Evolutionary conservation across 2,888 invertebrate species (phyloP).

Genomic region (Ctenicera cuprea): DNA sequence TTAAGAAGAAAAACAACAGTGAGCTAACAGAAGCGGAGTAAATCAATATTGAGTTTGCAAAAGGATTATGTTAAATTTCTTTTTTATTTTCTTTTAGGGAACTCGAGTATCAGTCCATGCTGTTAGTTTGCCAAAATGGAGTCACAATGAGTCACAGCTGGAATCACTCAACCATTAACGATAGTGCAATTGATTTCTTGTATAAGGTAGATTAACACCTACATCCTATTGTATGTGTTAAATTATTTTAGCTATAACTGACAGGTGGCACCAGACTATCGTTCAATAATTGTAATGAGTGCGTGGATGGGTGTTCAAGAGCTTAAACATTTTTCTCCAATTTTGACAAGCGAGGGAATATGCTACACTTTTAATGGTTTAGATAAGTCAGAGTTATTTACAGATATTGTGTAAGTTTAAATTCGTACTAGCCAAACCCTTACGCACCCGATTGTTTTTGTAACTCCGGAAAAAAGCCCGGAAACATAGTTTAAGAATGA

Average conservation of each 20-base stretch:
- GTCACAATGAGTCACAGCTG: neutral
- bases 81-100: neutral
- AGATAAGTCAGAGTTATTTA: slow-evolving; percentile 76
- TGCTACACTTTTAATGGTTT: slow-evolving; percentile 83
- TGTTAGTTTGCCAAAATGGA: neutral
- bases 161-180: slow-evolving; percentile 70
- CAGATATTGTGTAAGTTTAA: slow-evolving; percentile 76
- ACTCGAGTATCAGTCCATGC: neutral
- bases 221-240: too few species aligned
- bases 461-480: too few species aligned
- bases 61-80: too few species aligned
- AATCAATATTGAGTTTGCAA: neutral
- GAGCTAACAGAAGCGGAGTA: neutral
- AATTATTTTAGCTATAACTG: too few species aligned
- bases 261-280: neutral
- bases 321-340: neutral
- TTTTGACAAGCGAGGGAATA: slow-evolving; percentile 71
- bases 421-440: too few species aligned
- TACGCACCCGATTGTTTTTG: too few species aligned
- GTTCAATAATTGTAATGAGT: neutral
- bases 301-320: neutral
- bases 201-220: too few species aligned
- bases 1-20: neutral
- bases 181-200: slow-evolving; percentile 77
- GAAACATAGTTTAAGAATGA: too few species aligned